phyloP scores from a whole-genome alignment of 2,797 vertebrate species.

The Craterocephalus amniculus region DNA sequence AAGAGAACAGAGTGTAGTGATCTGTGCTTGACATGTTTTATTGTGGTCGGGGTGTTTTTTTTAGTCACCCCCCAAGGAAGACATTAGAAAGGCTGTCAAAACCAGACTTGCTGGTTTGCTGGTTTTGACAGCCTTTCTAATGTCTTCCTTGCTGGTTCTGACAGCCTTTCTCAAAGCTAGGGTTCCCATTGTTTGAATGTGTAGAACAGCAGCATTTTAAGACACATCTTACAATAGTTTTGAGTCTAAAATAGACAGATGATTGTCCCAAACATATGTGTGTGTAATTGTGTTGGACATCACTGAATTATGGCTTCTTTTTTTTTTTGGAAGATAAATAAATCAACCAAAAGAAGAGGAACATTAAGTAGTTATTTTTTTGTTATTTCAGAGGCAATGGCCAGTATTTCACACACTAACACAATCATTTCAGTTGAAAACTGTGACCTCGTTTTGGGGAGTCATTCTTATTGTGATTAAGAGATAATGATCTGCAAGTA shows the following conservation, averaged over 20 bases:
- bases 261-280: conserved; percentile 23
- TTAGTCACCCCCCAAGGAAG: conserved; percentile 51
- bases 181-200: conserved; percentile 22
- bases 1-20: conserved; percentile 28
- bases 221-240: conserved; percentile 61
- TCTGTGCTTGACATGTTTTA: conserved; percentile 80
- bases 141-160: too few relatives aligned
- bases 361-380: background rate
- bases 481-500: conserved; percentile 1
- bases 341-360: background rate
- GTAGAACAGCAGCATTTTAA: conserved; percentile 62
- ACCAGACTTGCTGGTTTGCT: too few relatives aligned
- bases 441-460: conserved; percentile 13
- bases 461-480: conserved; percentile 12
- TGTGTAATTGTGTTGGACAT: background rate
- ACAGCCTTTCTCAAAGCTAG: conserved; percentile 71
- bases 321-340: conserved; percentile 1
- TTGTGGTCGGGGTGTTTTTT: conserved; percentile 54
- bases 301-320: background rate
- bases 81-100: too few relatives aligned
- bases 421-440: conserved; percentile 5
- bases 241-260: conserved; percentile 23
- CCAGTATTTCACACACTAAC: conserved; percentile 4
- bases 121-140: too few relatives aligned
- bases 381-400: conserved; percentile 6